phyloP scores from a whole-genome alignment of 2,888 invertebrate species.

The Callosobruchus maculatus region DNA sequence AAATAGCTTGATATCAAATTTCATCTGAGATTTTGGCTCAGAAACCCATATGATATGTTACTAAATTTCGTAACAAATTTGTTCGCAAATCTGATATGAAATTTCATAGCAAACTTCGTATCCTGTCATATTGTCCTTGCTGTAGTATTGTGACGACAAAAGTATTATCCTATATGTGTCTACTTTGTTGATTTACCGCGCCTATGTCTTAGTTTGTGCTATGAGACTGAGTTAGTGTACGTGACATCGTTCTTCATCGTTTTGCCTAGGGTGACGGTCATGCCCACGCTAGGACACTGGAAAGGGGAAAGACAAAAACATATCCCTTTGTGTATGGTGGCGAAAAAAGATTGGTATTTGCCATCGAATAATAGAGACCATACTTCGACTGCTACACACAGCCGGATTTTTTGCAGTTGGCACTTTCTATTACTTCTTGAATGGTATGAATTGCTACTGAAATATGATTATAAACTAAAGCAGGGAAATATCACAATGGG shows the following conservation, averaged over 20 bases:
- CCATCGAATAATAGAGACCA: background rate
- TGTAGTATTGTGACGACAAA: too few relatives aligned
- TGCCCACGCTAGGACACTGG: background rate
- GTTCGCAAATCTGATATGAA: too few relatives aligned
- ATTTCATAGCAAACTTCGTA: too few relatives aligned
- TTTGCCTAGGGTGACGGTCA: background rate
- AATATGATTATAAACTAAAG: slow-evolving; percentile 23
- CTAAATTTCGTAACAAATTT: too few relatives aligned
- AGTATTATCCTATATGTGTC: too few relatives aligned
- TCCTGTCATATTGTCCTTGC: too few relatives aligned
- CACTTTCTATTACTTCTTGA: slow-evolving; percentile 21
- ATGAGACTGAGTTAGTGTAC: background rate
- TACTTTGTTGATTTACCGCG: too few relatives aligned
- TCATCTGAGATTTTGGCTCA: too few relatives aligned
- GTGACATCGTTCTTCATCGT: background rate
- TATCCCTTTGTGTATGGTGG: background rate
- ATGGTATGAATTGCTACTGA: slow-evolving; percentile 20
- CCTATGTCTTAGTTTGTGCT: too few relatives aligned
- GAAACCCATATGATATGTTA: too few relatives aligned
- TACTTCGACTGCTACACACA: background rate
- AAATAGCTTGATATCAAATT: too few relatives aligned
- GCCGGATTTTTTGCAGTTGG: slow-evolving; percentile 8
- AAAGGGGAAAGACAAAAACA: background rate
- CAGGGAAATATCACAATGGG: slow-evolving; percentile 24
- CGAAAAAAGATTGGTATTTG: background rate